Conservation (phyloP, 2,888 invertebrate genomes). For the Galeopsomyia nigrocyanea region DNA sequence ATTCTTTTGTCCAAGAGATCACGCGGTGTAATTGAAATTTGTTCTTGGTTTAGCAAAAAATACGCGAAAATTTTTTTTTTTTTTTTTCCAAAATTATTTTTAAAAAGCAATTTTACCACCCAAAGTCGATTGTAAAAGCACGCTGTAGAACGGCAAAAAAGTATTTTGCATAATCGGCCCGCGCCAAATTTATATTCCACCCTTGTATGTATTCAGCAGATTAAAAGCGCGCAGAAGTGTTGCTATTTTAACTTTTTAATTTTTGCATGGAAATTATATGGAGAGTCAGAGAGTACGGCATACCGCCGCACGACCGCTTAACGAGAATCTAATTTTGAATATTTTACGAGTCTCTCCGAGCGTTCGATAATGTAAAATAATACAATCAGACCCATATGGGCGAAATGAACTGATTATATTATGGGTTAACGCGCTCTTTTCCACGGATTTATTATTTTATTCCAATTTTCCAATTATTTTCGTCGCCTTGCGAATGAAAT, state of each 20-base stretch:
- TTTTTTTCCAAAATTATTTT: slow-evolving; percentile 3
- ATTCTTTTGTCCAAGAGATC: too few relatives aligned
- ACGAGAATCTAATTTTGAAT: slow-evolving; percentile 48
- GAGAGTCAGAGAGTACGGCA: neutral
- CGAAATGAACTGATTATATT: slow-evolving; percentile 30
- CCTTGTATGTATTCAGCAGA: slow-evolving; percentile 28
- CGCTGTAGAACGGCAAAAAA: neutral
- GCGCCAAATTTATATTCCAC: slow-evolving; percentile 36
- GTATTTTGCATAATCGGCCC: slow-evolving; percentile 37
- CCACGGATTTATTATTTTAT: neutral
- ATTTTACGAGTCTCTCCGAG: slow-evolving; percentile 35
- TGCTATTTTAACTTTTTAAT: slow-evolving; percentile 48
- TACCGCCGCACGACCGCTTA: slow-evolving; percentile 10
- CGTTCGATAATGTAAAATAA: slow-evolving; percentile 42
- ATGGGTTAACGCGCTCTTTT: slow-evolving; percentile 10
- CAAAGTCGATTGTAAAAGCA: too few relatives aligned
- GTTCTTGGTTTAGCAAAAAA: too few relatives aligned
- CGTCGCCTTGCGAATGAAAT: neutral
- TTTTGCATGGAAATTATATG: slow-evolving; percentile 39
- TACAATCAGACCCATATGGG: slow-evolving; percentile 31
- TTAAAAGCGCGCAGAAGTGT: slow-evolving; percentile 37
- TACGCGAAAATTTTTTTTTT: too few relatives aligned
- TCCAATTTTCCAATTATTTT: too few relatives aligned
- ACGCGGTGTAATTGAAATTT: neutral
- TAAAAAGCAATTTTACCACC: neutral